A percentile compares a stretch with the other conserved stretches of the same genome.
Conservation (phyloP, 2,888 invertebrate genomes). For the Apotomis capreana region DNA sequence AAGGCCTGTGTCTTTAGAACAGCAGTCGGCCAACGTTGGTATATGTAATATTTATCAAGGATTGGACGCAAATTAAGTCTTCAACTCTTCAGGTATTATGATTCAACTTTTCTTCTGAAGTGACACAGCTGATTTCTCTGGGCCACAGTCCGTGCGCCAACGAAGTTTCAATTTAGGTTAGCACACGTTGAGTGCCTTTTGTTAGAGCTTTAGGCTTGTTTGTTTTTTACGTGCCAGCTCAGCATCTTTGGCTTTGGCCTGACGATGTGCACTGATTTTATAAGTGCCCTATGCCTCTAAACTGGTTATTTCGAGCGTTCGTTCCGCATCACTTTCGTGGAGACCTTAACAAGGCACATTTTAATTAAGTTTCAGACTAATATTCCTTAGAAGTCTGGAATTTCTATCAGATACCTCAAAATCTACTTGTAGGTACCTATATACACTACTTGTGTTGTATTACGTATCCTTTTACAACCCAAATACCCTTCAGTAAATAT, state of each 20-base stretch:
- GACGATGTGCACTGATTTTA: slow-evolving; percentile 10
- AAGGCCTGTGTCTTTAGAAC: no score
- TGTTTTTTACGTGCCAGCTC: slow-evolving; percentile 37
- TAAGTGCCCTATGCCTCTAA: slow-evolving; percentile 3
- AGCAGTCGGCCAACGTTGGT: no score
- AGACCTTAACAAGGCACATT: no score
- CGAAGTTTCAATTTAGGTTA: slow-evolving; percentile 40
- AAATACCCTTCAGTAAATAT: neutral
- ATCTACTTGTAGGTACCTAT: no score
- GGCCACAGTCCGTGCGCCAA: slow-evolving; percentile 20
- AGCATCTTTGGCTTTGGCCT: slow-evolving; percentile 30
- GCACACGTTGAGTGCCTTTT: slow-evolving; percentile 39
- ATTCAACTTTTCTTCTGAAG: neutral
- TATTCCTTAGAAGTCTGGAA: no score
- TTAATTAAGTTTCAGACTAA: no score
- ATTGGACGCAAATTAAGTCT: no score
- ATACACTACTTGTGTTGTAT: no score
- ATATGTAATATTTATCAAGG: no score
- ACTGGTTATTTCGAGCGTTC: neutral
- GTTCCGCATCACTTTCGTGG: no score
- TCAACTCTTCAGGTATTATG: neutral
- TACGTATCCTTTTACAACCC: neutral
- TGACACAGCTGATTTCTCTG: slow-evolving; percentile 1
- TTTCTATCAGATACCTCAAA: no score
- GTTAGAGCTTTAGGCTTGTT: slow-evolving; percentile 34